Evolutionary conservation across 2,797 vertebrate genomes (phyloP).

Genomic region (Manis crassicaudata): DNA sequence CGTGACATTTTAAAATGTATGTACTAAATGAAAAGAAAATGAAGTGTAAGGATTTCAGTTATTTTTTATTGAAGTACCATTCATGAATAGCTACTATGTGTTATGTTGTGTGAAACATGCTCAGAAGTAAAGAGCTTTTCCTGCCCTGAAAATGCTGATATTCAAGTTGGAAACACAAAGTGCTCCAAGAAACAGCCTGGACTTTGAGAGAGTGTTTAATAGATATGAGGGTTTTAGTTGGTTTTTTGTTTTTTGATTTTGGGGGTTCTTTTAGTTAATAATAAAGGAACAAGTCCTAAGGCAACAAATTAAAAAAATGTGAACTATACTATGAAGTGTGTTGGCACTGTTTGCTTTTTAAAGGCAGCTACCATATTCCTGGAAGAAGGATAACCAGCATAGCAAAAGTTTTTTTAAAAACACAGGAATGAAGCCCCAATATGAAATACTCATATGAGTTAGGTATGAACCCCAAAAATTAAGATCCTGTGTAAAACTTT

Average conservation of each 20-base stretch:
- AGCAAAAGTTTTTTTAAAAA: background rate
- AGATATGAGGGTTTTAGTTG: too few species aligned
- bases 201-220: background rate
- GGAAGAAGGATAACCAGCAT: background rate
- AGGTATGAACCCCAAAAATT: background rate
- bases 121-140: background rate
- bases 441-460: slow-evolving; percentile 6
- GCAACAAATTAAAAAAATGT: background rate
- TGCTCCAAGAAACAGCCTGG: background rate
- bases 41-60: background rate
- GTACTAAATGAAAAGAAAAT: slow-evolving; percentile 53
- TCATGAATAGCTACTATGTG: background rate
- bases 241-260: too few species aligned
- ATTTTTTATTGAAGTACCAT: background rate
- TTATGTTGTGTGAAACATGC: background rate
- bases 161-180: background rate
- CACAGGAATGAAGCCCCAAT: background rate
- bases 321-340: background rate
- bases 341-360: slow-evolving; percentile 12
- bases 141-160: background rate
- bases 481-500: background rate
- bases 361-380: background rate
- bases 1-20: background rate
- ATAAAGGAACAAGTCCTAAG: background rate
- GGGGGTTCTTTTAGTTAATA: background rate